Evolutionary conservation across 2,113 vertebrate genomes (phyloP).

Genomic region (Dermatemys mawii): DNA sequence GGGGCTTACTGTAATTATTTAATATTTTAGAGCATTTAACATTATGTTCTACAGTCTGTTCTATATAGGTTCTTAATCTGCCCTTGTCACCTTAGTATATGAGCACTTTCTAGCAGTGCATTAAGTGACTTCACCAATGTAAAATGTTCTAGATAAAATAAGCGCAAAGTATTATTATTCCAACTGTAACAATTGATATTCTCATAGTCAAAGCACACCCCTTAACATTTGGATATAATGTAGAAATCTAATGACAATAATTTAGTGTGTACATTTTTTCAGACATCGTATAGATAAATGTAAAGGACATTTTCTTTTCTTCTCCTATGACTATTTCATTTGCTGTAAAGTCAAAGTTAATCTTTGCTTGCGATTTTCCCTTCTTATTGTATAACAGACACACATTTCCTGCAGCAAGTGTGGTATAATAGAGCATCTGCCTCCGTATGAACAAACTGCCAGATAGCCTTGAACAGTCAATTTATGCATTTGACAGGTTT

Average conservation of each 20-base stretch:
- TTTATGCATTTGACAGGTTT: constrained; percentile 77
- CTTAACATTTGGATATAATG: background rate
- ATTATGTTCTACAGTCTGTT: background rate
- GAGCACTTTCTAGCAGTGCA: background rate
- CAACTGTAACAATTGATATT: background rate
- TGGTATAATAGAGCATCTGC: constrained; percentile 76
- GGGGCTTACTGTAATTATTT: background rate
- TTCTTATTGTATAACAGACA: constrained; percentile 66
- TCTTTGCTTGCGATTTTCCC: constrained; percentile 54
- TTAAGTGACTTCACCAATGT: background rate
- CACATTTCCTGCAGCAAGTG: constrained; percentile 75
- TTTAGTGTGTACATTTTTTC: background rate
- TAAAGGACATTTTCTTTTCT: constrained; percentile 8
- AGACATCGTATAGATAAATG: background rate
- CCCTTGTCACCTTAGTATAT: background rate
- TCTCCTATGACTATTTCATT: constrained; percentile 48
- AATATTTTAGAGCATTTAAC: background rate
- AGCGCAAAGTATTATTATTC: background rate
- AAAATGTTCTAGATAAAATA: background rate
- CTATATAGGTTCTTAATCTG: background rate
- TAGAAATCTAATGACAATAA: background rate
- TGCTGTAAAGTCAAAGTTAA: constrained; percentile 66
- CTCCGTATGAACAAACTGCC: constrained; percentile 63
- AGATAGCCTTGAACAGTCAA: constrained; percentile 63
- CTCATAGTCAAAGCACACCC: background rate